Evolutionary conservation across 2,797 vertebrate genomes (phyloP).

Genomic region (Chiroxiphia lanceolata): DNA sequence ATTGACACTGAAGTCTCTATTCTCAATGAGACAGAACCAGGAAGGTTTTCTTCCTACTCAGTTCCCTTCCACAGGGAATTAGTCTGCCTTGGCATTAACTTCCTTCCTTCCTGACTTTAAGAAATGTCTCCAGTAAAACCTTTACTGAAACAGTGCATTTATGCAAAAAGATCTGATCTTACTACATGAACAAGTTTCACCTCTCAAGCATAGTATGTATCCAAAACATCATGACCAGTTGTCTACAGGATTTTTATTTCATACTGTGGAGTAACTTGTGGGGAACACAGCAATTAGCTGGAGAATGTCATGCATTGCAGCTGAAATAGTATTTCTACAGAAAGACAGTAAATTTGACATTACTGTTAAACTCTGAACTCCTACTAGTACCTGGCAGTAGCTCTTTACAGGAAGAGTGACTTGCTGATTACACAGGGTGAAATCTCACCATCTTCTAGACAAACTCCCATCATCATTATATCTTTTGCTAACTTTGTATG

Average conservation of each 20-base stretch:
- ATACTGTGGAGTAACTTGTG: not conserved
- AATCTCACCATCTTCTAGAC: slow-evolving; percentile 3
- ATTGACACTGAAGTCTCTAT: not conserved
- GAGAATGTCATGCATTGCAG: not conserved
- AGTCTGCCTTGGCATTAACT: not conserved
- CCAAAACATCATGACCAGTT: not conserved
- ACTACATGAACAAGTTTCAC: not conserved
- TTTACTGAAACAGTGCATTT: not conserved
- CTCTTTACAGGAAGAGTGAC: not conserved
- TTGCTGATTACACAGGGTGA: not conserved
- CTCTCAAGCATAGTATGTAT: not conserved
- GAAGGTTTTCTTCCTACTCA: not conserved
- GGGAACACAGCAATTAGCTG: not conserved
- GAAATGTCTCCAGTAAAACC: not conserved
- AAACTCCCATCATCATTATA: not conserved
- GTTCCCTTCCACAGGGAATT: not conserved
- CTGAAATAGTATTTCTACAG: not conserved
- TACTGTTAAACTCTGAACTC: not conserved
- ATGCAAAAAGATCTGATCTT: not conserved
- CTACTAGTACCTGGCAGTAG: not conserved
- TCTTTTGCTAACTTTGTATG: not conserved
- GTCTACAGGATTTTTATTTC: not conserved
- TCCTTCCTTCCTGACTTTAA: not conserved
- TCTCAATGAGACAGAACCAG: not conserved
- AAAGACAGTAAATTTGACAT: not conserved